phyloP scores from a whole-genome alignment of 1,140 invertebrate genomes.

The Nymphalis io region DNA sequence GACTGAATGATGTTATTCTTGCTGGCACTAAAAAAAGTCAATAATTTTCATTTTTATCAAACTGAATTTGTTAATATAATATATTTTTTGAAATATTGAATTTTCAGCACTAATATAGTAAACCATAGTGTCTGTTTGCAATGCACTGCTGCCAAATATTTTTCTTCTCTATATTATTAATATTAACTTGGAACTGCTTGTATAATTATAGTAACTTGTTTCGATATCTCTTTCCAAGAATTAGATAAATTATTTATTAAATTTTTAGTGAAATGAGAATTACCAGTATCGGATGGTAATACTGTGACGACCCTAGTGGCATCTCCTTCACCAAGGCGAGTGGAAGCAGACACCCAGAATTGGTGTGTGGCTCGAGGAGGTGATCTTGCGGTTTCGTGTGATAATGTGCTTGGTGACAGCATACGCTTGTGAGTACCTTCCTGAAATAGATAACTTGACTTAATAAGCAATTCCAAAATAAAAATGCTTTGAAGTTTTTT shows the following conservation, averaged over 20 bases:
- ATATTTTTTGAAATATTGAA: too few relatives aligned
- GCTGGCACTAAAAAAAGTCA: constrained; percentile 89
- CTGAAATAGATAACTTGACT: constrained; percentile 30
- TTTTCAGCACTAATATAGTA: too few relatives aligned
- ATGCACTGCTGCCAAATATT: too few relatives aligned
- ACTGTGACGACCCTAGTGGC: constrained; percentile 88
- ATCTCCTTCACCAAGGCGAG: constrained; percentile 90
- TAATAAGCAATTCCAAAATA: too few relatives aligned
- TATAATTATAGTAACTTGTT: too few relatives aligned
- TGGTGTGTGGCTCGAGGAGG: constrained; percentile 87
- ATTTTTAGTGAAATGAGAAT: constrained; percentile 10
- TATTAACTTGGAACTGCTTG: too few relatives aligned
- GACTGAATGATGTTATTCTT: constrained; percentile 90
- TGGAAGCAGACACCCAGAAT: constrained; percentile 91
- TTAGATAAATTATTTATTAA: too few relatives aligned
- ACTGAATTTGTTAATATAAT: too few relatives aligned
- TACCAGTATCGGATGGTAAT: constrained; percentile 88
- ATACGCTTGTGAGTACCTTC: constrained; percentile 87
- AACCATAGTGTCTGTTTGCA: not conserved
- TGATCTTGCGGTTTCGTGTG: constrained; percentile 87
- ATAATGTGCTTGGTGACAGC: constrained; percentile 83
- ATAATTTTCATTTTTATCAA: too few relatives aligned
- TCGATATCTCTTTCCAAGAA: too few relatives aligned
- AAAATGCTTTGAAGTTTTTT: too few relatives aligned
- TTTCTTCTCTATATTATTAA: too few relatives aligned